Evolutionary conservation across 2,797 vertebrate species (phyloP).

Genomic region (Cryptoblepharus egeriae): DNA sequence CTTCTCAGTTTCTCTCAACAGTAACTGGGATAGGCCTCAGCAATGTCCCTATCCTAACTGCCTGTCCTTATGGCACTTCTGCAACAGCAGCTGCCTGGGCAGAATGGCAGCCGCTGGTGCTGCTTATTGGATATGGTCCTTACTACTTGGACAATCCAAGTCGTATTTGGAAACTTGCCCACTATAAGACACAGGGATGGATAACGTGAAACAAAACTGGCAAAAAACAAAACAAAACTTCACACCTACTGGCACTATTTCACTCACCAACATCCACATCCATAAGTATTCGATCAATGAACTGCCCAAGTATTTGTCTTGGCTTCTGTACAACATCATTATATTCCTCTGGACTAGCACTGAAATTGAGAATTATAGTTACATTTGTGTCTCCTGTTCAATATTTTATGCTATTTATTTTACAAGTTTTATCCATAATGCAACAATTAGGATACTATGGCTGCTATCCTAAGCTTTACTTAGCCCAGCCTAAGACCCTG

Average conservation of each 20-base stretch:
- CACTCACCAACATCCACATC: slow-evolving; percentile 94
- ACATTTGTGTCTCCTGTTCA: neutral
- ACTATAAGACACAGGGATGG: neutral
- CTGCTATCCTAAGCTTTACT: too few species aligned
- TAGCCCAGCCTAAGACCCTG: too few species aligned
- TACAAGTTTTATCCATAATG: neutral
- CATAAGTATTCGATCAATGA: slow-evolving; percentile 95
- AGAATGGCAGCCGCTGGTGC: too few species aligned
- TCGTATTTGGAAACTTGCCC: neutral
- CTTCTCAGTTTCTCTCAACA: too few species aligned
- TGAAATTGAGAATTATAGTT: slow-evolving; percentile 69
- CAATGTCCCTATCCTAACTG: too few species aligned
- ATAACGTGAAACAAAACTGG: neutral
- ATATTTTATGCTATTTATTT: neutral
- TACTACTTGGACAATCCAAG: neutral
- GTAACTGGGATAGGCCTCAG: too few species aligned
- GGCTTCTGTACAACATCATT: slow-evolving; percentile 90
- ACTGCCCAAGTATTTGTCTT: slow-evolving; percentile 97
- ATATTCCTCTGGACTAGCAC: slow-evolving; percentile 89
- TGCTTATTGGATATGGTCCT: neutral
- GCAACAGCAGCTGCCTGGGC: too few species aligned
- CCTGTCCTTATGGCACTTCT: too few species aligned
- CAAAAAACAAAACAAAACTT: too few species aligned
- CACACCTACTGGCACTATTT: too few species aligned
- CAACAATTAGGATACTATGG: neutral